Evolutionary conservation across 1,140 invertebrate species (phyloP), one percentile per base, ranked within the genome.

Genomic region (Sitophilus oryzae): DNA sequence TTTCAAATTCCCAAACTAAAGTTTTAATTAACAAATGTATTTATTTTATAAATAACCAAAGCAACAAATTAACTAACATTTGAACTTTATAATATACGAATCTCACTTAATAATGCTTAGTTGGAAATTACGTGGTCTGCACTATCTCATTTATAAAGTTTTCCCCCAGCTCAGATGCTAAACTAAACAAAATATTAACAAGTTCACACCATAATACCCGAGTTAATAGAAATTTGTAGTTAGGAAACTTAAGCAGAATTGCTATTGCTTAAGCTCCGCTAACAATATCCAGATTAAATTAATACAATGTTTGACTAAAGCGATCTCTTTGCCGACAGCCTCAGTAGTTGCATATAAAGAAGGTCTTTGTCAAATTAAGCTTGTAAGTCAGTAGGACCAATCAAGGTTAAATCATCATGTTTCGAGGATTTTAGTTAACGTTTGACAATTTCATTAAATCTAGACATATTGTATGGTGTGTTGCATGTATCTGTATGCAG

Each of bases 281-380:
- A 45, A 45, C 43, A 45, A 45, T 45, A 23, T 45, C 25, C 43
- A 45, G 43, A 45, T 45, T 30, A 45, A 45, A 23, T 45, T 45
- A 45, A 45, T 45, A 23, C 43, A 45, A 30, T 45, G 43, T 45
- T 45, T 45, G 25, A 45, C 18, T 34, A 45, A 34, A 45, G 10
- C 43, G 10, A 23, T 21, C n/a, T n/a, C 43, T 22, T 45, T 16
- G 43, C 8, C 15, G 21, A 19, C n/a, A 22, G 19, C 15, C 38
- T 15, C 43, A 3, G 21, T n/a, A 23, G 19, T 34, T 45, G 43
- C 43, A 45, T 45, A 45, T 45, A 45, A 45, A 45, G 19, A 34
- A 45, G 43, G 22, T 21, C 18, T 4, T 16, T 43, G 41, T 4
- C 41, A 23, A 16, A 43, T 43, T 43, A 43, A 25, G 19, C 19